Evolutionary conservation across 2,888 invertebrate genomes (phyloP).

Genomic region (Lithophane leautieri): DNA sequence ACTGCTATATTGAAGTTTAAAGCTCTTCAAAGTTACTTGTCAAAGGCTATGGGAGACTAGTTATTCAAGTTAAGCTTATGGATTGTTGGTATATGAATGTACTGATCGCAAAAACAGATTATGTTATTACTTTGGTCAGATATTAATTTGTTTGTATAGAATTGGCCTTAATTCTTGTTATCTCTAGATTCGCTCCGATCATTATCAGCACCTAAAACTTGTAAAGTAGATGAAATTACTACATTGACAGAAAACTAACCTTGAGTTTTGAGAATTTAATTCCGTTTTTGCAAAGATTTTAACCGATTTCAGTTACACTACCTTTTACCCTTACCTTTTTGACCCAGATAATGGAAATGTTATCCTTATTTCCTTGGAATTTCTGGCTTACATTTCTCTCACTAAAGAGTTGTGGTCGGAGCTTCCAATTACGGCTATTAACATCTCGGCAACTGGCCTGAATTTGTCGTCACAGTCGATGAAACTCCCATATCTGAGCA

Average conservation of each 20-base stretch:
- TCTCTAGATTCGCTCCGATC: not conserved
- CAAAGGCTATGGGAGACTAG: not conserved
- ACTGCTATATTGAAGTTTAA: constrained; percentile 21
- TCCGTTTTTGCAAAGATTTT: not conserved
- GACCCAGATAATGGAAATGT: not conserved
- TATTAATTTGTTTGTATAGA: not conserved
- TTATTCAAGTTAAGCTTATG: not conserved
- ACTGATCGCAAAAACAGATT: not conserved
- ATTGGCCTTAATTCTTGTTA: not conserved
- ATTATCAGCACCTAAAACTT: not conserved
- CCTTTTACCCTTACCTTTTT: not conserved
- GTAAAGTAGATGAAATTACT: not conserved
- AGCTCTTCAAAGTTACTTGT: constrained; percentile 12
- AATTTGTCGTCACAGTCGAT: constrained; percentile 66
- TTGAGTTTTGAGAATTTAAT: not conserved
- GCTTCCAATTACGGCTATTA: constrained; percentile 67
- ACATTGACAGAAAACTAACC: not conserved
- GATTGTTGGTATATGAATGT: not conserved
- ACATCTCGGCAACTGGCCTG: constrained; percentile 61
- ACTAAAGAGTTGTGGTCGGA: constrained; percentile 23
- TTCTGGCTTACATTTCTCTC: constrained; percentile 17
- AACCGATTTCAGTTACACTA: not conserved
- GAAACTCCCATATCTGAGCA: constrained; percentile 58
- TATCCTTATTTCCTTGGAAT: constrained; percentile 6
- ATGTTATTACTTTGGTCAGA: not conserved